phyloP scores from a whole-genome alignment of 2,888 invertebrate genomes.

The Anodontia alba region DNA sequence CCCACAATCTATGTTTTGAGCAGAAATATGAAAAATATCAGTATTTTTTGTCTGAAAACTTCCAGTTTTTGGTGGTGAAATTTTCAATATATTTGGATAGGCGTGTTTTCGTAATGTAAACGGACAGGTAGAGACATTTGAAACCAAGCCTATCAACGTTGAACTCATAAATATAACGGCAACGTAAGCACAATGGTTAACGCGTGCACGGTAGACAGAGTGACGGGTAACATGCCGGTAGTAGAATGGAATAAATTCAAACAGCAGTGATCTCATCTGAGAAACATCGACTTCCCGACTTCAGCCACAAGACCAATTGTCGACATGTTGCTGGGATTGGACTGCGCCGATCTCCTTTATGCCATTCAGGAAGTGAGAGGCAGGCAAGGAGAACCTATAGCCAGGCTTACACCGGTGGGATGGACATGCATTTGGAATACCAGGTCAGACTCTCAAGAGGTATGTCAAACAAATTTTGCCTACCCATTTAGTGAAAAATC shows the following conservation, averaged over 20 bases:
- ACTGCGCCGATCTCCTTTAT: too few relatives aligned
- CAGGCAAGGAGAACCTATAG: slow-evolving; percentile 40
- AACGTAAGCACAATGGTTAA: too few relatives aligned
- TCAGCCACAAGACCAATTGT: background rate
- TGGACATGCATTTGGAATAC: slow-evolving; percentile 51
- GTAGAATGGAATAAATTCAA: slow-evolving; percentile 40
- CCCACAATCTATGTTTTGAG: too few relatives aligned
- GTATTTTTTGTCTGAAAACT: too few relatives aligned
- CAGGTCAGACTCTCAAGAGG: background rate
- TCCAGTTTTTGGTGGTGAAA: too few relatives aligned
- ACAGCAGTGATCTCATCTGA: slow-evolving; percentile 41
- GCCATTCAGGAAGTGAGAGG: slow-evolving; percentile 50
- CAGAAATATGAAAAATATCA: too few relatives aligned
- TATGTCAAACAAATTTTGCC: background rate
- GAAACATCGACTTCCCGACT: slow-evolving; percentile 44
- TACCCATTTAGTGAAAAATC: slow-evolving; percentile 2
- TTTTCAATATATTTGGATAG: too few relatives aligned
- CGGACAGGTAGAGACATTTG: slow-evolving; percentile 31
- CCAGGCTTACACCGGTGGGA: slow-evolving; percentile 48
- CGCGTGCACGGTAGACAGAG: slow-evolving; percentile 28
- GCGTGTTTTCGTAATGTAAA: too few relatives aligned
- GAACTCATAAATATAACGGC: slow-evolving; percentile 29
- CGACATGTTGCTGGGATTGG: too few relatives aligned
- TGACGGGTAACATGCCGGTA: slow-evolving; percentile 41
- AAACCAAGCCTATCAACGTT: slow-evolving; percentile 31